phyloP scores from a whole-genome alignment of 2,888 invertebrate species.

The Heliconius charithonia region DNA sequence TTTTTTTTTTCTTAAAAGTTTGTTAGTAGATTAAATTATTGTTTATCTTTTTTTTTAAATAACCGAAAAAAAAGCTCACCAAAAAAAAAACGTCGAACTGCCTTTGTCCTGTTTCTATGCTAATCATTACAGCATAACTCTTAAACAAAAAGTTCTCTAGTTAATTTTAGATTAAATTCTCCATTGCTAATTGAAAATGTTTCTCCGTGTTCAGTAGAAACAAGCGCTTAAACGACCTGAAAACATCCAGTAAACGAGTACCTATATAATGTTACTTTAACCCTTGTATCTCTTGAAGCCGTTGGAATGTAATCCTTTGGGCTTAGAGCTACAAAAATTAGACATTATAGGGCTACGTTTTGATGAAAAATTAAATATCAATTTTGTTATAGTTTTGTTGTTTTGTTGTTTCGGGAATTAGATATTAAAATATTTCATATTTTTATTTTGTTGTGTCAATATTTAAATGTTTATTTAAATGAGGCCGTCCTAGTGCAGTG shows the following conservation, averaged over 20 bases:
- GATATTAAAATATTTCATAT: not conserved
- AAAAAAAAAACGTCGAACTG: not conserved
- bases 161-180: not conserved
- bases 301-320: conserved; percentile 30
- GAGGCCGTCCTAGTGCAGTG: too few species aligned
- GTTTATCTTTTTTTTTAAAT: too few species aligned
- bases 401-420: not conserved
- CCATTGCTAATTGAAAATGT: not conserved
- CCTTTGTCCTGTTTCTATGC: not conserved
- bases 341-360: conserved; percentile 8
- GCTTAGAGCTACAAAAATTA: conserved; percentile 22
- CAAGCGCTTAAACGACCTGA: not conserved
- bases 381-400: not conserved
- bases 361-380: not conserved
- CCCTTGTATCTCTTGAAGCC: conserved; percentile 31
- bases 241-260: conserved; percentile 19
- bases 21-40: too few species aligned
- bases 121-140: not conserved
- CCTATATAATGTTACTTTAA: conserved; percentile 26
- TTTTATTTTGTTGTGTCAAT: not conserved
- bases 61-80: not conserved
- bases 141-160: too few species aligned
- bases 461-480: too few species aligned
- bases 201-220: not conserved
- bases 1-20: too few species aligned